Evolutionary conservation across 2,113 vertebrate species (phyloP).

Genomic region (Chaenogobius annularis): DNA sequence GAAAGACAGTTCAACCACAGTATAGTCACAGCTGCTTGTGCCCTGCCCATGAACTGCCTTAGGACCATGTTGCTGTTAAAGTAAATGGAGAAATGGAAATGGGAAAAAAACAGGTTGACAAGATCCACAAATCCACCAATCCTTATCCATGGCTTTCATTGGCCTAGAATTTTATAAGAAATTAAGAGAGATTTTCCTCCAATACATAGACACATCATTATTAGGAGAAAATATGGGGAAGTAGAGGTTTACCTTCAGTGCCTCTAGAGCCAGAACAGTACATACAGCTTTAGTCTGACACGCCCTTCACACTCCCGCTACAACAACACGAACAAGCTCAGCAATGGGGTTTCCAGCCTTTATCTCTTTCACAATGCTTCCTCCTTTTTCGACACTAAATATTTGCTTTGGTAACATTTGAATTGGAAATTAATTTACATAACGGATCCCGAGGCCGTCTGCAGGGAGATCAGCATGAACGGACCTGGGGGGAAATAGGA

Average conservation of each 20-base stretch:
- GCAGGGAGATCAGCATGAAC: slow-evolving; percentile 28
- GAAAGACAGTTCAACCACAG: too few species aligned
- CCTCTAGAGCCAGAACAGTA: background rate
- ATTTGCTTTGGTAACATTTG: slow-evolving; percentile 59
- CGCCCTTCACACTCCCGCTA: background rate
- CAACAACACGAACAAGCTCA: background rate
- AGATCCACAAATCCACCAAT: too few species aligned
- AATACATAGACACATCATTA: background rate
- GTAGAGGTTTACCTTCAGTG: background rate
- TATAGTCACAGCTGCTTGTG: too few species aligned
- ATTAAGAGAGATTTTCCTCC: too few species aligned
- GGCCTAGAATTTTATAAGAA: too few species aligned
- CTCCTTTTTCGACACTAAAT: slow-evolving; percentile 25
- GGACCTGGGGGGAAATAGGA: slow-evolving; percentile 4
- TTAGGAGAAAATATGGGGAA: background rate
- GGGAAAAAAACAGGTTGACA: background rate
- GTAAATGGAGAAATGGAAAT: too few species aligned
- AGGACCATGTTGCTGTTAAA: too few species aligned
- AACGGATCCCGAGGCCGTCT: slow-evolving; percentile 43
- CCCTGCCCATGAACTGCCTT: background rate
- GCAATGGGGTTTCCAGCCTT: slow-evolving; percentile 24
- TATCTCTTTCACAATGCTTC: slow-evolving; percentile 31
- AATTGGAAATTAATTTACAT: slow-evolving; percentile 49
- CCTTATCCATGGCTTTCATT: background rate
- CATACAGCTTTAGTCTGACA: slow-evolving; percentile 1